phyloP scores from a whole-genome alignment of 2,888 invertebrate species.

The Linnaemya tessellans region DNA sequence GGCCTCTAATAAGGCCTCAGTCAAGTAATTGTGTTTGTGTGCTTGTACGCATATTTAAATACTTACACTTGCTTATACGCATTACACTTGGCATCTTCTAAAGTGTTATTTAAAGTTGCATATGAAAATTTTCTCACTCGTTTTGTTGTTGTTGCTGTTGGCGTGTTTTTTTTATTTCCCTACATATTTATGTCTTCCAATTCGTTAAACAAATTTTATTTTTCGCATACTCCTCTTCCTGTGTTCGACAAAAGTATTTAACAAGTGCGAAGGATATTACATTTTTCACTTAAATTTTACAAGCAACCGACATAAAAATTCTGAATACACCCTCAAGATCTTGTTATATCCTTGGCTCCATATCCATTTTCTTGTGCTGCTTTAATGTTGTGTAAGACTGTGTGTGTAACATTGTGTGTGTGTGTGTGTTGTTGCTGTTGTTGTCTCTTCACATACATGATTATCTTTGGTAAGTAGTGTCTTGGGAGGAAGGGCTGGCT shows the following conservation, averaged over 20 bases:
- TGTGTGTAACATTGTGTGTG: too few species aligned
- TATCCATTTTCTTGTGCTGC: not conserved
- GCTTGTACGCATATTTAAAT: not conserved
- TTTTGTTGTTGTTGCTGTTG: not conserved
- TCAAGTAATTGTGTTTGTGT: not conserved
- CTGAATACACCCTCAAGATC: slow-evolving; percentile 1
- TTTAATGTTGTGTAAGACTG: not conserved
- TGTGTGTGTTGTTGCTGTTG: too few species aligned
- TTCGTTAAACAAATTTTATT: slow-evolving; percentile 61
- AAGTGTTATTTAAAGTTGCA: not conserved
- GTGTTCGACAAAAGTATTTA: slow-evolving; percentile 38
- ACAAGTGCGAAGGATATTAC: slow-evolving; percentile 6
- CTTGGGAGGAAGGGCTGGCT: not conserved
- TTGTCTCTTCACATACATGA: not conserved
- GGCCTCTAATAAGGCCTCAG: too few species aligned
- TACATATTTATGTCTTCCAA: slow-evolving; percentile 56
- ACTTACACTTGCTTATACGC: too few species aligned
- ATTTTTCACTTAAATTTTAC: slow-evolving; percentile 35
- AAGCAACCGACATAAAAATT: slow-evolving; percentile 30
- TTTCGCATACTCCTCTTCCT: slow-evolving; percentile 17
- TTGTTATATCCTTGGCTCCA: not conserved
- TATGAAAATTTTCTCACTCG: not conserved
- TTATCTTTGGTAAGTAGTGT: not conserved
- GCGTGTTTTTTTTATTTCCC: not conserved
- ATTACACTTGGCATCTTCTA: not conserved